Base-by-base conservation (phyloP, 2,888 invertebrate genomes). In the Heliconius erato region DNA sequence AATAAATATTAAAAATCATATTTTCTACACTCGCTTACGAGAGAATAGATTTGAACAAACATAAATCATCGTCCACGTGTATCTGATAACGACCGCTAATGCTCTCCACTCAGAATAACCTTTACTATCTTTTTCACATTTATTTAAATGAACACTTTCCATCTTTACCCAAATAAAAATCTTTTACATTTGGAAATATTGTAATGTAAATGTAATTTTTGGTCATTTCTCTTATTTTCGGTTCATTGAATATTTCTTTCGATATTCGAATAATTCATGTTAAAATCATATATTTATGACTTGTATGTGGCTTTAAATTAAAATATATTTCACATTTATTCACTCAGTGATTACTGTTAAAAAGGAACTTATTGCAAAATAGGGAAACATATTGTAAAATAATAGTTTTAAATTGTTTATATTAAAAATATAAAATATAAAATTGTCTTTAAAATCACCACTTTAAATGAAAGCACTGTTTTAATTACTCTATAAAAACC, bases 111-210 rank as follows among this genome's bases (percentile, higher is more conserved):
- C 32, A 32, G 32, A 32, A 32, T 3, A 32, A 32, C 32, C 32
- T 32, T 32, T 74, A 32, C 19, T 78, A 78, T 78, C 78, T 78
- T 78, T 78, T 78, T 67, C 65, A 40, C 78, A 78, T 78, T 78
- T 67, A 78, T 78, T 78, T 28, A 67, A 78, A 78, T 67, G 78
- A 67, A 78, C 78, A 78, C 67, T 78, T 78, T 67, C 78, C 67
- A 65, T 78, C 78, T 78, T 78, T 67, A 67, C 78, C 19, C 11
- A 7, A 78, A 44, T 28, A 67, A 78, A 67, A 67, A 26, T 7
- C 44, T 78, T 78, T 78, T 67, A 67, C 19, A 67, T 67, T 49
- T 44, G 19, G 23, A 49, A 78, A 78, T 76, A 63, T 76, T 76
- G 35, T 59, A 35, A 76, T 35, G 7, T 23, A 35, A 74, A 74